These are phyloP conservation scores for Oreotrochilus melanogaster DNA, from an alignment of 2,113 vertebrate genomes.

Conservation along the genomic window DNA sequence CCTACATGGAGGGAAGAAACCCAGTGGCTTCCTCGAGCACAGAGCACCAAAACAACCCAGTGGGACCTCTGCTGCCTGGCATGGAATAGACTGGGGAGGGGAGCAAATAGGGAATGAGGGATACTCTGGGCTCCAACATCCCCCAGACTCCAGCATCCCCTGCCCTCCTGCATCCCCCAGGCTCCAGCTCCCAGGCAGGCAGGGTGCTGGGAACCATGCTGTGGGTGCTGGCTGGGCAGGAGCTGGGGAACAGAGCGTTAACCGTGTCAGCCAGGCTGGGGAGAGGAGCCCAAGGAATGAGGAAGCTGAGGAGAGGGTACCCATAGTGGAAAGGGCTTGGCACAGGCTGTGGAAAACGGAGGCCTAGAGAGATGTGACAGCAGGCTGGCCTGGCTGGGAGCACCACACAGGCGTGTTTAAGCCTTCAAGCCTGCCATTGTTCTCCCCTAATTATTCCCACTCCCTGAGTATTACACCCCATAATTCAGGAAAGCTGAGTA, in stretches of 20 bases:
- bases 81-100: background rate
- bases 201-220: fast-evolving
- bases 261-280: background rate
- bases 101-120: fast-evolving
- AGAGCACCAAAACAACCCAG: background rate
- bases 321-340: slow-evolving; percentile 48
- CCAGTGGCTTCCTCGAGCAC: background rate
- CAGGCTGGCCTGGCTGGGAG: slow-evolving; percentile 54
- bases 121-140: background rate
- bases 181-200: background rate
- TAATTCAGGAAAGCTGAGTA: slow-evolving; percentile 80
- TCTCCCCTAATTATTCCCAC: slow-evolving; percentile 77
- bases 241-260: background rate
- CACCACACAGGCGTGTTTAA: slow-evolving; percentile 54
- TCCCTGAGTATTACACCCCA: slow-evolving; percentile 77
- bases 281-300: slow-evolving; percentile 7
- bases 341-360: slow-evolving; percentile 54
- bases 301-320: slow-evolving; percentile 36
- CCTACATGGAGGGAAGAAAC: background rate
- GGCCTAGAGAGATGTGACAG: slow-evolving; percentile 59
- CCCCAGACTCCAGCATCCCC: background rate
- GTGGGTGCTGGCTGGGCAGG: fast-evolving
- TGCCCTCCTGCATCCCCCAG: background rate
- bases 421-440: slow-evolving; percentile 75
- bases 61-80: background rate